Evolutionary conservation across 2,888 invertebrate genomes (phyloP).

Genomic region (Venusia cambrica): DNA sequence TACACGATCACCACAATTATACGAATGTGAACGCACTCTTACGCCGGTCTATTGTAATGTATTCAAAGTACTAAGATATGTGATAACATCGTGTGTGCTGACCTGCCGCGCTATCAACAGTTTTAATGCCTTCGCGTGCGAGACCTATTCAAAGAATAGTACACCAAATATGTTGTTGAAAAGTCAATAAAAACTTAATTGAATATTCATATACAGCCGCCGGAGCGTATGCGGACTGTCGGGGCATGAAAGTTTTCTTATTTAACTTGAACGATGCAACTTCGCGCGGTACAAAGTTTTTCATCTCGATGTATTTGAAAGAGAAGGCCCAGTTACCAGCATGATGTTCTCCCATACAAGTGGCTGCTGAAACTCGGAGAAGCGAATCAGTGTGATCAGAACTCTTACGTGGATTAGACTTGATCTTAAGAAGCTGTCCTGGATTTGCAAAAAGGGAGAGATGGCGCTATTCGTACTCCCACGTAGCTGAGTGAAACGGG

Average conservation of each 20-base stretch:
- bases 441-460: too few species aligned
- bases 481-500: too few species aligned
- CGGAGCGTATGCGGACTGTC: constrained; percentile 26
- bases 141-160: constrained; percentile 14
- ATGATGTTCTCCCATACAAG: not conserved
- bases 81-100: constrained; percentile 17
- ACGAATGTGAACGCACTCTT: constrained; percentile 13
- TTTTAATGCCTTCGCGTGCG: constrained; percentile 37
- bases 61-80: constrained; percentile 22
- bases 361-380: constrained; percentile 8
- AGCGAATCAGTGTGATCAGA: constrained; percentile 7
- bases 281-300: constrained; percentile 7
- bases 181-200: constrained; percentile 52
- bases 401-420: too few species aligned
- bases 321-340: too few species aligned
- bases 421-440: too few species aligned
- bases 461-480: too few species aligned
- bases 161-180: constrained; percentile 37
- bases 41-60: constrained; percentile 15
- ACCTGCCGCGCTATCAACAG: constrained; percentile 8
- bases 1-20: constrained; percentile 7
- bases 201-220: constrained; percentile 47
- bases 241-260: constrained; percentile 20
- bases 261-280: constrained; percentile 9
- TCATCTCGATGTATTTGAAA: constrained; percentile 5